A percentile compares a stretch with the other conserved stretches of the same genome.
Conservation (phyloP, 35 echinoderm and acorn worm genomes). For the Heliocidaris tuberculata region DNA sequence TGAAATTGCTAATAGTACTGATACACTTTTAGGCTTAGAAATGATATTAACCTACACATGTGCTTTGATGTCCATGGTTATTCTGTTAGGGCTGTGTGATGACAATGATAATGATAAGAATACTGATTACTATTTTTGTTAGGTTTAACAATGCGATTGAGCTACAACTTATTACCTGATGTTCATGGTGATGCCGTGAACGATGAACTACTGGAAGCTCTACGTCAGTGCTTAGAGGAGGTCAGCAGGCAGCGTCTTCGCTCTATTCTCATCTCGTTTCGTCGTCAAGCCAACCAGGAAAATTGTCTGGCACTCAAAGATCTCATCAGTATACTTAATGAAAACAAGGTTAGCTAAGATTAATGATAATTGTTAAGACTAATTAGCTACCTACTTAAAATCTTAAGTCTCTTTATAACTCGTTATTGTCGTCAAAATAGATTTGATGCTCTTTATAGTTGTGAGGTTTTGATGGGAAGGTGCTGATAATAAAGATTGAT, state of each 20-base stretch:
- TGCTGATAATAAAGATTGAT: too few relatives aligned
- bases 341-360: conserved; percentile 21
- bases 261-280: conserved; percentile 28
- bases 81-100: not conserved
- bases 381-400: too few relatives aligned
- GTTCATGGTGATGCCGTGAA: conserved; percentile 37
- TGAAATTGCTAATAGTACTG: not conserved
- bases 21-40: not conserved
- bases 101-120: not conserved
- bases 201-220: conserved; percentile 20
- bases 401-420: too few relatives aligned
- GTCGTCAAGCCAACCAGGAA: conserved; percentile 34
- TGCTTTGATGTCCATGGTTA: not conserved
- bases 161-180: conserved; percentile 30
- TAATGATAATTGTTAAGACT: not conserved
- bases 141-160: conserved; percentile 40
- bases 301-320: conserved; percentile 37
- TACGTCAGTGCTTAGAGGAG: not conserved
- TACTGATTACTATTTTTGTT: not conserved
- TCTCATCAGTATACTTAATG: conserved; percentile 36
- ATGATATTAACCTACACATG: not conserved
- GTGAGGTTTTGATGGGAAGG: too few relatives aligned
- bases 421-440: too few relatives aligned
- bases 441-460: too few relatives aligned
- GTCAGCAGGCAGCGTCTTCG: conserved; percentile 33